Base-by-base conservation (phyloP, 2,888 invertebrate species). In the Chironomus riparius region DNA sequence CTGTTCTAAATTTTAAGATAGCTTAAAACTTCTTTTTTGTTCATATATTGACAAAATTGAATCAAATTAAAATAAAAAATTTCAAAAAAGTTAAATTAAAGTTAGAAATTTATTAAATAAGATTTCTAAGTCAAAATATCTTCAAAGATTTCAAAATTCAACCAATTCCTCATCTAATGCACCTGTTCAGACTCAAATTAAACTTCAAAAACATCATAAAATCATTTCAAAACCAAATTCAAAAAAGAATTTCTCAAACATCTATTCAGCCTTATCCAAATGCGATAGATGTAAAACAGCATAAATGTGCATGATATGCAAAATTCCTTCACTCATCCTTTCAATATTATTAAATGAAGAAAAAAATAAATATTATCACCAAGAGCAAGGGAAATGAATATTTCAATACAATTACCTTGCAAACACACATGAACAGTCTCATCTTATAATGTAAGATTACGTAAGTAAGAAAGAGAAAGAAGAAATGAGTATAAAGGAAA, bases 301-400 rank as follows among this genome's bases (percentile, higher is more conserved):
- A 24, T 21, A 24, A 24, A 48, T 61, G 72, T 73, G 65, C 65
- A 65, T 73, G 68, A 47, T 47, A 73, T 73, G 73, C 73, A 73
- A 65, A 72, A 72, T 61, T 50, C 48, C 61, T n/a, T 56, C 56
- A 72, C 72, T 24, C 72, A 72, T 72, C 72, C 72, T 50, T 72
- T 72, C 12, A 65, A 12, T 15, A 18, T 2, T 24, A 21, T 65
- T 18, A 65, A 21, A 62, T 62, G 21, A 15, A 62, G 21, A n/a
- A 68, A 38, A 21, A n/a, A n/a, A n/a, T n/a, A n/a, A n/a, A 48
- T 47, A 48, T 74, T 74, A 74, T 74, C 68, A 74, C 62, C 48
- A 68, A 38, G 47, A 47, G 68, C 21, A 74, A 61, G 56, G 56
- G 56, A 56, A 18, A 56, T 56, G 56, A 56, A 56, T 10, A 56